phyloP scores from a whole-genome alignment of 2,113 vertebrate genomes.

The Zosterops lateralis region DNA sequence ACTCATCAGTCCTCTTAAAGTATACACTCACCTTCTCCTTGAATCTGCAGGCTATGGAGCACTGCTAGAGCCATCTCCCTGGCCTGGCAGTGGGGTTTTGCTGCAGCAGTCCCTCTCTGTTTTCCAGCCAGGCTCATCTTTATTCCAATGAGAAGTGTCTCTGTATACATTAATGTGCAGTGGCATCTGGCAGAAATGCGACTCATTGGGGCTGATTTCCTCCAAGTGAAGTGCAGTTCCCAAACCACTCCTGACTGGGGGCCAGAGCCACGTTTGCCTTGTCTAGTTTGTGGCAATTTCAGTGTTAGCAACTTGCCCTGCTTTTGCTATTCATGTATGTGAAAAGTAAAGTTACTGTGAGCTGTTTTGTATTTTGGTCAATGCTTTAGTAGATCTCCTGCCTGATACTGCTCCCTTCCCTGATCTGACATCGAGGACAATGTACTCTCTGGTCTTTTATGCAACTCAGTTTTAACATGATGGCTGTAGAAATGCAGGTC shows the following conservation, averaged over 20 bases:
- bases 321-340: neutral
- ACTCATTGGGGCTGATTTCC: slow-evolving; percentile 7
- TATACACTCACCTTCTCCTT: neutral
- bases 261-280: neutral
- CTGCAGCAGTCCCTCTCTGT: neutral
- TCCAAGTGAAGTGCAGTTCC: neutral
- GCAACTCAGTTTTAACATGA: neutral
- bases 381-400: neutral
- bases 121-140: neutral
- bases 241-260: neutral
- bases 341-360: neutral
- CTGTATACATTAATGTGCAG: neutral
- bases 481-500: neutral
- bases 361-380: neutral
- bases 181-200: slow-evolving; percentile 42
- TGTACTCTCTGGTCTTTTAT: neutral
- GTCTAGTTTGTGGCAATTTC: slow-evolving; percentile 9
- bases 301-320: neutral
- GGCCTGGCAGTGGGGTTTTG: neutral
- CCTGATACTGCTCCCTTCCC: neutral
- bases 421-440: neutral
- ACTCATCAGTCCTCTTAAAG: neutral
- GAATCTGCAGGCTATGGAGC: neutral
- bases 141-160: neutral
- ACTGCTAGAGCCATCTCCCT: neutral